Base-by-base conservation (phyloP, 2,888 invertebrate genomes). In the Diabrotica balteata region DNA sequence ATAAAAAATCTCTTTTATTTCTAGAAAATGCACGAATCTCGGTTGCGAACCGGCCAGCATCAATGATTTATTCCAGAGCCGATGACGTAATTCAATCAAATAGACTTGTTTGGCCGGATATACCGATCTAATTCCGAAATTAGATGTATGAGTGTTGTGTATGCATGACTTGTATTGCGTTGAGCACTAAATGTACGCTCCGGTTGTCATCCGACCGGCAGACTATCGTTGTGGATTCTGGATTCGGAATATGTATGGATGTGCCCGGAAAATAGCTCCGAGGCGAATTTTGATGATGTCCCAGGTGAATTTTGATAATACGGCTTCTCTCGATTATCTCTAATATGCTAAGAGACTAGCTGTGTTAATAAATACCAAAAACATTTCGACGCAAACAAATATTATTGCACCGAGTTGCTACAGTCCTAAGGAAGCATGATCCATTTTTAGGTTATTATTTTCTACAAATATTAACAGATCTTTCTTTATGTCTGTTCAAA, bases 21-120 rank as follows among this genome's bases (percentile, higher is more conserved):
- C 9, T 57, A 9, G 44, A 43, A 63, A 63, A 55, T 63, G 43
- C 10, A 61, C 53, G 47, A 63, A 55, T 10, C 49, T 63, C 43
- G 32, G 8, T 17, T 55, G 57, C 32, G 51, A 22, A 63, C 50
- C 52, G 57, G 9, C 58, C 64, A 11, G 44, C 17, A 59, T 1
- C 32, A 4, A 64, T 58, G 80, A 80, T 80, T 80, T 80, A 81
- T 81, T 80, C 80, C 70, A 62, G 68, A 75, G 72, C 75, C 73
- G 72, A 70, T 76, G 76, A 79, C 74, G 77, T 79, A 78, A 80
- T 81, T 81, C 81, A 80, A 81, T 81, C 80, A 80, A 80, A 80
- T 78, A 76, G 79, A 77, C 80, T 80, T 80, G 80, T 81, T 80
- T 79, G 79, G 77, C 72, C 76, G 75, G 76, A 77, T 79, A 79